Conservation (phyloP, 2,797 vertebrate genomes). For the Hemibagrus guttatus region DNA sequence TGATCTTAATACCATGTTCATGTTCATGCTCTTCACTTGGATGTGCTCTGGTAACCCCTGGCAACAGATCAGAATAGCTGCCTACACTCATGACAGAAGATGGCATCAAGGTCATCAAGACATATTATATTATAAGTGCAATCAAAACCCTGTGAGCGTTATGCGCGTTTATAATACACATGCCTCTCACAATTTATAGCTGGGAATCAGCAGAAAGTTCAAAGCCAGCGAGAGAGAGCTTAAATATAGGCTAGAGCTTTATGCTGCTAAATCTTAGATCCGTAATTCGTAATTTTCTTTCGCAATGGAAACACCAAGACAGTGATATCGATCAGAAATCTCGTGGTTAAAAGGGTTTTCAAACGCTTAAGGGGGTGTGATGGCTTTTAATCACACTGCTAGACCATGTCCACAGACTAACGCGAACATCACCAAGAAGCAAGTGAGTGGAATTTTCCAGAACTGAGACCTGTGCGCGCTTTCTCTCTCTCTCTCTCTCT, state of each 20-base stretch:
- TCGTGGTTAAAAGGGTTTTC: background rate
- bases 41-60: constrained; percentile 11
- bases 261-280: background rate
- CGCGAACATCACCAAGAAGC: background rate
- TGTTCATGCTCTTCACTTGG: background rate
- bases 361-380: background rate
- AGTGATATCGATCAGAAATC: background rate
- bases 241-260: background rate
- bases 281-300: background rate
- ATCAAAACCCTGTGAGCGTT: background rate
- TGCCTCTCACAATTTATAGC: background rate
- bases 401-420: background rate
- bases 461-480: constrained; percentile 3
- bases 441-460: constrained; percentile 43
- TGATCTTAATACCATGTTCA: background rate
- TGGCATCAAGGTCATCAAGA: background rate
- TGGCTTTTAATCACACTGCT: background rate
- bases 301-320: background rate
- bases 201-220: no score
- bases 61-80: constrained; percentile 19
- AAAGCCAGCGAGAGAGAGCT: background rate
- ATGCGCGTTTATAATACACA: background rate
- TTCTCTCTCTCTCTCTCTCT: background rate
- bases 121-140: background rate
- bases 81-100: background rate